Percentiles rank a stretch among this genome's conserved stretches.
Evolutionary conservation across 1,140 invertebrate species (phyloP).

Genomic region (Drosophila auraria): DNA sequence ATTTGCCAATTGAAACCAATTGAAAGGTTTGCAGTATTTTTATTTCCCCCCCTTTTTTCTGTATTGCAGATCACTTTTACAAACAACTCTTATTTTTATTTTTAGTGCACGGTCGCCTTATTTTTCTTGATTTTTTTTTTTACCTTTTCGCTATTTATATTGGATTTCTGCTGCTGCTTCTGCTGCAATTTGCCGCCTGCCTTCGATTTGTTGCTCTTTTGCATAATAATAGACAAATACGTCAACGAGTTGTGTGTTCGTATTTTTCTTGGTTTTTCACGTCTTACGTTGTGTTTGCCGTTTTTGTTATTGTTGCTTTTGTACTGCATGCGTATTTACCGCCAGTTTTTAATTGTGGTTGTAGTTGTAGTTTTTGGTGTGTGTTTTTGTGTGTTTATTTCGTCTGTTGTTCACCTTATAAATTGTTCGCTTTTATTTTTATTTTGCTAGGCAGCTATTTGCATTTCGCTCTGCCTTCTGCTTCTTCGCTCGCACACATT

Average conservation of each 20-base stretch:
- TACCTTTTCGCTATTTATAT: constrained; percentile 76
- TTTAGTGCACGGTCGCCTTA: constrained; percentile 15
- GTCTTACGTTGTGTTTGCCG: constrained; percentile 63
- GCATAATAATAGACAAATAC: constrained; percentile 73
- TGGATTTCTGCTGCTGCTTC: constrained; percentile 56
- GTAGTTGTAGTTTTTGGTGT: constrained; percentile 56
- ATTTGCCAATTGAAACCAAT: constrained; percentile 75
- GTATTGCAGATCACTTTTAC: constrained; percentile 42
- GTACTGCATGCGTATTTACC: constrained; percentile 45
- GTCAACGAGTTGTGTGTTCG: constrained; percentile 39
- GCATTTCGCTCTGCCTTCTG: constrained; percentile 36
- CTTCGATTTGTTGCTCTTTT: constrained; percentile 71
- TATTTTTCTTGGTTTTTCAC: constrained; percentile 49
- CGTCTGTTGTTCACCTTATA: constrained; percentile 34
- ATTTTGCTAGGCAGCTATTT: constrained; percentile 33
- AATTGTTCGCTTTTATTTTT: constrained; percentile 54
- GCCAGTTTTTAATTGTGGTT: constrained; percentile 36
- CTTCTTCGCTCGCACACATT: constrained; percentile 46
- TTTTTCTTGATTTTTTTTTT: constrained; percentile 25
- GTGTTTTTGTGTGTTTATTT: constrained; percentile 49
- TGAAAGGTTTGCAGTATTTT: constrained; percentile 60
- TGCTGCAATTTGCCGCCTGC: constrained; percentile 62
- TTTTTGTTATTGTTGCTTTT: constrained; percentile 46
- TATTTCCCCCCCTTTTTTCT: constrained; percentile 18
- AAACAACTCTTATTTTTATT: constrained; percentile 52